Evolutionary conservation across 2,888 invertebrate species (phyloP), one percentile per base, ranked within the genome.

Genomic region (Archaeoteleia sp.): DNA sequence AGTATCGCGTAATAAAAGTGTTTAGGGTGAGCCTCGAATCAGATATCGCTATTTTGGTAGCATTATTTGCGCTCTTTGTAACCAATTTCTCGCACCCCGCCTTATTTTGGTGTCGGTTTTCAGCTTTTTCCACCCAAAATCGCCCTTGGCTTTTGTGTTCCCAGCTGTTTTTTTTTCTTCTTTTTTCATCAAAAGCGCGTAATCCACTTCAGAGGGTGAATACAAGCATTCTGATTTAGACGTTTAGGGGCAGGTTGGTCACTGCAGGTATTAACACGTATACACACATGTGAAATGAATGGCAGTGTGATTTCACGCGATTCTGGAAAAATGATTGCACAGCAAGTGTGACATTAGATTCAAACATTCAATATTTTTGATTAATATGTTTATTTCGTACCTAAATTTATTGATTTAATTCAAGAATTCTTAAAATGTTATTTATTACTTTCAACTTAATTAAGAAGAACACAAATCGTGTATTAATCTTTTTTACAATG

Each of bases 71-170:
- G 70, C 76, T 78, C 78, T 81, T 82, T 83, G 82, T 81, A 76
- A 77, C 71, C 80, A 79, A 84, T 85, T 83, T 84, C 78, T 76
- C 81, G 80, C 75, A 76, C 72, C 70, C 75, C 78, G 77, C 79
- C 80, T 81, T 82, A 79, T 85, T 85, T 85, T 82, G 83, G 84
- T 85, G 82, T 84, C 83, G 81, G 77, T 85, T 85, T 85, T 85
- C 84, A 80, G 77, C 78, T 78, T 81, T 85, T 85, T 85, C 81
- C 82, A 79, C 85, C 85, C 80, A 85, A 85, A 84, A 84, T 72
- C 81, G 78, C 78, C 80, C 78, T 70, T 75, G 67, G 62, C 68
- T 73, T 71, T 82, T 82, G 78, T 82, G 57, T 53, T 71, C 63
- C 62, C 72, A 74, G 73, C 76, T 73, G 74, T 67, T 70, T 74